Conservation (phyloP, 1,140 invertebrate species). For the Cephus cinctus region DNA sequence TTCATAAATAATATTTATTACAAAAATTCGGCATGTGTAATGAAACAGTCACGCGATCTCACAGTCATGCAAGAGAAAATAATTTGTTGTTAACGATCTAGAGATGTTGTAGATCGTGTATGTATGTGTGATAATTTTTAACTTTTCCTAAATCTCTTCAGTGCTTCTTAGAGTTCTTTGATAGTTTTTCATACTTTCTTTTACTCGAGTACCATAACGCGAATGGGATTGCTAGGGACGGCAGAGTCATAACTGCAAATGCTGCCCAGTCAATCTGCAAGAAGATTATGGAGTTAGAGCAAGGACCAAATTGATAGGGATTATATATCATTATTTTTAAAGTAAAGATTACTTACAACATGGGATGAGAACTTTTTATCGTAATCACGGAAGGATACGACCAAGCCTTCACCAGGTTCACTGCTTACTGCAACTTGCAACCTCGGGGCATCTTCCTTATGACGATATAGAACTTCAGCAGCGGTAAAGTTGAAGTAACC, state of each 20-base stretch:
- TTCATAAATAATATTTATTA: constrained; percentile 50
- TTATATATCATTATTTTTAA: constrained; percentile 4
- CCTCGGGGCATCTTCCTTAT: constrained; percentile 74
- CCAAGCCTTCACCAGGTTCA: constrained; percentile 94
- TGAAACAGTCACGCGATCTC: constrained; percentile 39
- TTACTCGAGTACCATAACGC: constrained; percentile 93
- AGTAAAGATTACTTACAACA: constrained; percentile 64
- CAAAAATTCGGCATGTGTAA: constrained; percentile 39
- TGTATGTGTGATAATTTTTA: neutral
- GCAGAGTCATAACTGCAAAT: constrained; percentile 95
- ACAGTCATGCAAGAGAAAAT: constrained; percentile 34
- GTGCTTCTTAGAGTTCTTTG: constrained; percentile 48
- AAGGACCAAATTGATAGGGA: neutral
- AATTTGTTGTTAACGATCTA: constrained; percentile 24
- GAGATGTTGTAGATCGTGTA: constrained; percentile 4
- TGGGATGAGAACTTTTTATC: constrained; percentile 98
- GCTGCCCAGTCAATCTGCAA: constrained; percentile 89
- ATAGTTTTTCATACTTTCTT: constrained; percentile 86
- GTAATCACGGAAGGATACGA: constrained; percentile 94
- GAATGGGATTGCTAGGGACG: constrained; percentile 92
- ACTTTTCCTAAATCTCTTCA: constrained; percentile 26
- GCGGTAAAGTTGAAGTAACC: constrained; percentile 98
- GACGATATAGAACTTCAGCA: constrained; percentile 87
- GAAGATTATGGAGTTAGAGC: constrained; percentile 16
- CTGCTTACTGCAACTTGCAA: constrained; percentile 86